Evolutionary conservation across 2,888 invertebrate genomes (phyloP), one percentile per base, ranked within the genome.

Genomic region (Orgyia antiqua): DNA sequence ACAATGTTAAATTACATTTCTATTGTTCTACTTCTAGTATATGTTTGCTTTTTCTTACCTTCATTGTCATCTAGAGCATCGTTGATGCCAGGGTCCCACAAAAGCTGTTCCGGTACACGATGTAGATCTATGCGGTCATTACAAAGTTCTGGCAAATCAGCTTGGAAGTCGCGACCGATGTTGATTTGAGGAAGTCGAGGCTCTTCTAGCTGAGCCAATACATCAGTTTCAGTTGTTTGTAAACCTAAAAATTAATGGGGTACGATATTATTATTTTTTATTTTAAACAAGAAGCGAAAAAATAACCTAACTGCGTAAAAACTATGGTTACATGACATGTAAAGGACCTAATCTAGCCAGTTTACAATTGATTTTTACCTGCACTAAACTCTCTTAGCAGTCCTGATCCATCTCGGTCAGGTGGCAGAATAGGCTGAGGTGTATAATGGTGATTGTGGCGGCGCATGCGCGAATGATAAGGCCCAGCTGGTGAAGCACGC

Each of bases 361-460:
- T n/a, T n/a, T n/a, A n/a, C n/a, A n/a, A n/a, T n/a, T n/a, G n/a
- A n/a, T n/a, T n/a, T n/a, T n/a, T 53, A 82, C 83, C 80, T 51
- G 70, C 58, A 18, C 53, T 58, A 8, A 84, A 68, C 42, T 88
- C 87, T 57, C 90, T 89, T 63, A 93, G 96, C 2, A 98, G 87
- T 0, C 98, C 98, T 0, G 94, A 89, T 1, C 97, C 97, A 45
- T 92, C 91, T 42, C 99, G 89, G 37, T 95, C 93, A 0, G 99
- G 99, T 64, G 96, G 95, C 31, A 99, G 84, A 62, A 99, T 94
- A 0, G 99, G 99, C 13, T 96, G 94, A 8, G 99, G 98, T 0
- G 98, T 98, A 74, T 94, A 99, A 38, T 89, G 89, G 3, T 66
- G 69, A 43, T 66, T 73, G 34, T 68, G 74, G 55, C 70, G 89